Evolutionary conservation across 1,140 invertebrate species (phyloP), one percentile per base, ranked within the genome.

Genomic region (Camponotus pennsylvanicus): DNA sequence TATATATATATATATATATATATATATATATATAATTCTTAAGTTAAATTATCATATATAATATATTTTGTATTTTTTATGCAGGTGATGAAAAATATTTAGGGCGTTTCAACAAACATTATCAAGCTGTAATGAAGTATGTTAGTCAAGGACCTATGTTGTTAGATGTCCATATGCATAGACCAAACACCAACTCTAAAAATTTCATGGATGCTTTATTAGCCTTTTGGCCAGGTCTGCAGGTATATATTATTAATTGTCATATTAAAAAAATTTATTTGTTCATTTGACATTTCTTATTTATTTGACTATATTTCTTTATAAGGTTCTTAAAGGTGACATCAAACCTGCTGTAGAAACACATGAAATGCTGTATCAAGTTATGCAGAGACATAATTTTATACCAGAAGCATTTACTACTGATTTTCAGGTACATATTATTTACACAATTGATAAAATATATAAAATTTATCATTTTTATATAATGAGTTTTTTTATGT

Each of bases 101-200:
- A 85, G 97, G 98, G 34, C 96, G 99, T 82, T 99, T 99, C 94
- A 99, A 99, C 94, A 97, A 97, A 93, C 99, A 99, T 95, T 99
- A 99, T 95, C 97, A 97, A 90, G 98, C 99, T n/a, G 97, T 99
- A 61, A 99, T 99, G 98, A 99, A 99, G 93, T 99, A 99, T 93
- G 97, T 99, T 52, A 98, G 97, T 94, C 98, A 99, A 94, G 99
- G 99, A 13, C 99, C 99, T 6, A 97, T 99, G 96, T 96, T 99
- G 90, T 94, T 99, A 57, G 99, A 99, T 94, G 99, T 99, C n/a
- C 98, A 99, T 90, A 99, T 99, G 99, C 99, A 99, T 94, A 96
- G 98, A 92, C 99, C 99, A 2, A 98, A 98, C 91, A 97, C 98
- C n/a, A 98, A 98, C 93, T 98, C 99, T 0, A 97, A 98, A 86